A percentile compares a stretch with the other conserved stretches of the same genome.
phyloP scores from a whole-genome alignment of 1,140 invertebrate genomes.

The Eueides isabella region DNA sequence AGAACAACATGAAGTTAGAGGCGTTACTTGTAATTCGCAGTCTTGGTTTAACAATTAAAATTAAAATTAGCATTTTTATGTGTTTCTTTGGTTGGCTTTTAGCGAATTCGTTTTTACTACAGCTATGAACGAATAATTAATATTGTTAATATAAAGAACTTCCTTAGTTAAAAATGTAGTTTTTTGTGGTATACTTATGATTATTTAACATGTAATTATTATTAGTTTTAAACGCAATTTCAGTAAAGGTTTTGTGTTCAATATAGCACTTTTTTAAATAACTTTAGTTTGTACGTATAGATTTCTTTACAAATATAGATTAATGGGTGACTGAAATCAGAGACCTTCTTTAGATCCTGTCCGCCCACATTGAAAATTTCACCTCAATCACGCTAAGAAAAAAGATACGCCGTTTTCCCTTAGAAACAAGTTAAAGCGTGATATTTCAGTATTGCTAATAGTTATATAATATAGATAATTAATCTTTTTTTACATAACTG shows the following conservation, averaged over 20 bases:
- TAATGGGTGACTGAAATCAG: background rate
- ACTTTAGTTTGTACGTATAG: background rate
- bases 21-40: slow-evolving; percentile 17
- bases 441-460: background rate
- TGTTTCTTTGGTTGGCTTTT: background rate
- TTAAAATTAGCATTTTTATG: background rate
- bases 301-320: background rate
- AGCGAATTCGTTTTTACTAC: background rate
- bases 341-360: background rate
- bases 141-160: background rate
- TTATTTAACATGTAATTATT: background rate
- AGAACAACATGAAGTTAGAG: slow-evolving; percentile 29
- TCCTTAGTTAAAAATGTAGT: background rate
- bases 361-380: background rate
- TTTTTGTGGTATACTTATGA: too few species aligned
- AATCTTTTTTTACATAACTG: background rate
- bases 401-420: background rate
- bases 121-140: background rate
- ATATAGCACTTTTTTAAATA: background rate
- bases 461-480: background rate
- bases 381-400: background rate
- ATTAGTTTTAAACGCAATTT: background rate
- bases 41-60: background rate
- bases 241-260: background rate
- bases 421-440: background rate